Percentiles rank a stretch among this genome's conserved stretches.
Evolutionary conservation across 2,888 invertebrate genomes (phyloP).

Genomic region (Apamea anceps): DNA sequence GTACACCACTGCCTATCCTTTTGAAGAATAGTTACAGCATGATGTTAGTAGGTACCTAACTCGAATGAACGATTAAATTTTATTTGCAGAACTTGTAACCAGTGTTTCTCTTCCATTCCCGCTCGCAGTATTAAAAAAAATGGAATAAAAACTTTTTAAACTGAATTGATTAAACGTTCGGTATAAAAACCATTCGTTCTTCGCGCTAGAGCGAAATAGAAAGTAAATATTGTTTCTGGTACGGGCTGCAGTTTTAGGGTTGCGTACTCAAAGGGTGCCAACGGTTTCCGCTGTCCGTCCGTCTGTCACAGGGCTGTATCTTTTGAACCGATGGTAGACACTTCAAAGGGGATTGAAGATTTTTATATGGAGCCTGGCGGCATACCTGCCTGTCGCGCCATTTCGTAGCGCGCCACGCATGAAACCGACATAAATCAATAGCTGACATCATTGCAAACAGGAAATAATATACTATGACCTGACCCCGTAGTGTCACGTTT

Average conservation of each 20-base stretch:
- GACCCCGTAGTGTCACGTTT: no score
- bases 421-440: no score
- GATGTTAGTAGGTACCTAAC: not conserved
- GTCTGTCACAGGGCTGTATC: no score
- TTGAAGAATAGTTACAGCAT: not conserved
- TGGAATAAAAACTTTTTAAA: constrained; percentile 28
- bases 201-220: constrained; percentile 40
- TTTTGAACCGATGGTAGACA: no score
- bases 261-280: not conserved
- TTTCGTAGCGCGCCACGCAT: no score
- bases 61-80: not conserved
- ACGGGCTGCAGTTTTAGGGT: not conserved
- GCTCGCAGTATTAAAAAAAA: constrained; percentile 1
- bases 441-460: no score
- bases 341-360: no score
- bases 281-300: no score
- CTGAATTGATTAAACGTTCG: constrained; percentile 51
- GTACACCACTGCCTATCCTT: not conserved
- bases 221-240: constrained; percentile 55
- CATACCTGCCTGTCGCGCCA: no score
- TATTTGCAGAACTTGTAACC: constrained; percentile 2
- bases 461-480: no score
- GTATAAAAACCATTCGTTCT: constrained; percentile 38
- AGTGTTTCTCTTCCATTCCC: constrained; percentile 55
- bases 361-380: no score